Evolutionary conservation across 2,797 vertebrate genomes (phyloP), one percentile per base, ranked within the genome.

Genomic region (Typhlichthys eigenmanni): DNA sequence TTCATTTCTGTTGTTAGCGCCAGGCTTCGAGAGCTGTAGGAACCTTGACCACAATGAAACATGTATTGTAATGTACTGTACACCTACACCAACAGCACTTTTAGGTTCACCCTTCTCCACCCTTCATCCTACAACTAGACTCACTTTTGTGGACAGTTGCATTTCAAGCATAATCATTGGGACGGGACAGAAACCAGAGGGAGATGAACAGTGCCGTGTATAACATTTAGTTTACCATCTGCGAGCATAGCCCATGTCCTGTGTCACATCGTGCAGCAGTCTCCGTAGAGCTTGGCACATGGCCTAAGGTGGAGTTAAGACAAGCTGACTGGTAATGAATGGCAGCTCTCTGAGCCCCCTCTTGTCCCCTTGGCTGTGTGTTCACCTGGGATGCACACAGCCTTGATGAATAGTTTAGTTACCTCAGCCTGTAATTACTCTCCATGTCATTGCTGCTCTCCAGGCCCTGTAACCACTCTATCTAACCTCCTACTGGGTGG

Each of bases 381-480:
- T 83, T 90, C 88, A 90, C 89, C 90, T 92, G 91, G 89, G 90
- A 91, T 78, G 79, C 85, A 84, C 82, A 84, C 82, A 76, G 84
- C 79, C 78, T 80, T 92, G 90, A 92, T 92, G 90, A 93, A 92
- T 93, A 89, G 90, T 90, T 91, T 86, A 87, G 86, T 92, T 92
- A 91, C 84, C 77, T 84, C 78, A 84, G 81, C 82, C 85, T 91
- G 84, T 90, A 92, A 93, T 93, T 92, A 91, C 90, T 88, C 88
- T 87, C 90, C 71, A 74, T 90, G 92, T 89, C 88, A 89, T 84
- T 69, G 81, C 79, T 74, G 52, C 80, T 84, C 81, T 77, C 64
- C 66, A 74, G 71, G 81, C 76, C 79, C 68, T 24, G 7, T 81
- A 81, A 85, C 85, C 80, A 74, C 82, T 89, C 81, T 86, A 83